Percentiles rank a stretch among this genome's conserved stretches.
Evolutionary conservation across 2,797 vertebrate species (phyloP).

Genomic region (Melanogrammus aeglefinus): DNA sequence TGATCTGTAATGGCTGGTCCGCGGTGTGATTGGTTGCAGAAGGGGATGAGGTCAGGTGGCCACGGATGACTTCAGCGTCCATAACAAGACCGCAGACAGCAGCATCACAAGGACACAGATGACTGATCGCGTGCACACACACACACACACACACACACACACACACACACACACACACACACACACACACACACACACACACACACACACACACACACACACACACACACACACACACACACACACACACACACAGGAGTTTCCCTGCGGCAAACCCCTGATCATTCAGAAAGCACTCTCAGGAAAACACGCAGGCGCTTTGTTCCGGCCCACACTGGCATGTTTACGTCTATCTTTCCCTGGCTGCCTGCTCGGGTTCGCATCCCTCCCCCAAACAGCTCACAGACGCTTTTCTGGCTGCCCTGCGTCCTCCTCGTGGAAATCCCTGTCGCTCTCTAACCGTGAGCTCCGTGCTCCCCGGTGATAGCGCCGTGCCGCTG

Average conservation of each 20-base stretch:
- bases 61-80: background rate
- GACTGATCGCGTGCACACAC: background rate
- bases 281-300: constrained; percentile 22
- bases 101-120: background rate
- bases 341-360: constrained; percentile 23
- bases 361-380: constrained; percentile 39
- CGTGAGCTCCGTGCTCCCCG: background rate
- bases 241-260: constrained; percentile 42
- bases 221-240: constrained; percentile 1
- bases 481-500: no score
- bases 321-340: no score
- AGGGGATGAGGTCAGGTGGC: background rate
- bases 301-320: background rate
- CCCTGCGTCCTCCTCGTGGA: background rate
- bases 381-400: constrained; percentile 27
- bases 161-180: constrained; percentile 66
- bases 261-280: constrained; percentile 64
- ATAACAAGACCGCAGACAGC: background rate
- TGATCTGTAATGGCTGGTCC: background rate
- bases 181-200: constrained; percentile 2
- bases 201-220: constrained; percentile 2
- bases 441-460: background rate
- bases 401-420: constrained; percentile 24
- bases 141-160: constrained; percentile 47
- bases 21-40: background rate